Evolutionary conservation across 2,113 vertebrate genomes (phyloP).

Genomic region (Pyxicephalus adspersus): DNA sequence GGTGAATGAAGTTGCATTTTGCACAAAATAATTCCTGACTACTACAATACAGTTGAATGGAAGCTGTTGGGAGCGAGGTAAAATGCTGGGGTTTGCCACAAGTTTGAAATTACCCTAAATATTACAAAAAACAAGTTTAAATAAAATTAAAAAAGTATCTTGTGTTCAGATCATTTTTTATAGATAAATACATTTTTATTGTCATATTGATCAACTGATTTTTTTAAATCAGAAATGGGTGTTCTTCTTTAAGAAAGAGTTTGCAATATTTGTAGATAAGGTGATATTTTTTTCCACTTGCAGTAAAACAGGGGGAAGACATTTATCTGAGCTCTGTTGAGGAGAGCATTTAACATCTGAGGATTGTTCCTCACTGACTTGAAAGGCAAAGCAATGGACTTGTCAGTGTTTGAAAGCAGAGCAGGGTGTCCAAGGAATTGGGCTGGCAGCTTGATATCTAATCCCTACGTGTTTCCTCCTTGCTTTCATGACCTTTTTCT

Average conservation of each 20-base stretch:
- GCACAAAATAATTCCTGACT: too few species aligned
- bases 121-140: too few species aligned
- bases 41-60: too few species aligned
- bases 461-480: constrained; percentile 50
- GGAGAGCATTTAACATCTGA: constrained; percentile 26
- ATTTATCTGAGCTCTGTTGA: constrained; percentile 11
- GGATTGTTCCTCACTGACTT: constrained; percentile 27
- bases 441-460: constrained; percentile 49
- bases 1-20: too few species aligned
- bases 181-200: too few species aligned
- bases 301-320: constrained; percentile 4
- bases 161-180: too few species aligned
- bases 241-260: not conserved
- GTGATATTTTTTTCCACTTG: not conserved
- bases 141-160: too few species aligned
- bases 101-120: too few species aligned
- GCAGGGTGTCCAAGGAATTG: constrained; percentile 48
- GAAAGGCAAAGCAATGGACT: constrained; percentile 37
- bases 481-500: constrained; percentile 56
- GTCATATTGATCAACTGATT: too few species aligned
- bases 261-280: not conserved
- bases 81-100: too few species aligned
- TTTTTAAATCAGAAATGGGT: too few species aligned
- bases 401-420: constrained; percentile 47
- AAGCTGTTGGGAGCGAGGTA: too few species aligned